Evolutionary conservation across 2,888 invertebrate species (phyloP).

Genomic region (Scrobipalpa costella): DNA sequence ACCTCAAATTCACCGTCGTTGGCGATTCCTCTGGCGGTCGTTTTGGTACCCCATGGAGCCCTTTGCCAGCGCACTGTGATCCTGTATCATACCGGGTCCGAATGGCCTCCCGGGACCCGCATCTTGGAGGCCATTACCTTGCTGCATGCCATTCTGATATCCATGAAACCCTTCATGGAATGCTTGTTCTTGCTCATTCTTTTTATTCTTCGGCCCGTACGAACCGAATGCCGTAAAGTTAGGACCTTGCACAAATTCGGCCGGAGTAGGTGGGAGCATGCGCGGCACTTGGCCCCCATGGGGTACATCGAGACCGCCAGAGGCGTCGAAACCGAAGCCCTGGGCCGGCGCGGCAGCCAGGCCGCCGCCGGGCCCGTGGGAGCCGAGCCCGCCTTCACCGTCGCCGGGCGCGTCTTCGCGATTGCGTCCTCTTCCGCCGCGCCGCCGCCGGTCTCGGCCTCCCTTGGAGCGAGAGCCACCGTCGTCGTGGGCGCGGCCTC

Average conservation of each 20-base stretch:
- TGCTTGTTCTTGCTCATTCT: constrained; percentile 43
- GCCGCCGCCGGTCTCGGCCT: constrained; percentile 65
- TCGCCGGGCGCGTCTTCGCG: constrained; percentile 55
- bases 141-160: constrained; percentile 50
- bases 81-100: constrained; percentile 52
- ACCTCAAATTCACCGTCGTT: constrained; percentile 77
- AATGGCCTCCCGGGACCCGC: constrained; percentile 66
- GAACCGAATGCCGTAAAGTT: constrained; percentile 76
- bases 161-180: constrained; percentile 49
- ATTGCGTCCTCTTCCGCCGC: constrained; percentile 72
- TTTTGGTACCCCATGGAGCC: constrained; percentile 77
- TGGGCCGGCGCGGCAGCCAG: constrained; percentile 44
- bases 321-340: constrained; percentile 50
- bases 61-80: constrained; percentile 64
- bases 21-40: constrained; percentile 78
- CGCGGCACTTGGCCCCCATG: constrained; percentile 74
- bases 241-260: constrained; percentile 60
- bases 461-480: constrained; percentile 53
- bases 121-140: constrained; percentile 60
- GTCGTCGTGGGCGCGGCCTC: constrained; percentile 41
- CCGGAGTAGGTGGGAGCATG: constrained; percentile 65
- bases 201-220: constrained; percentile 59
- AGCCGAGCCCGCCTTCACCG: constrained; percentile 56
- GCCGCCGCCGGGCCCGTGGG: constrained; percentile 47
- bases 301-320: constrained; percentile 74